Conservation (phyloP, 2,113 vertebrate genomes). For the Daphoenositta chrysoptera region DNA sequence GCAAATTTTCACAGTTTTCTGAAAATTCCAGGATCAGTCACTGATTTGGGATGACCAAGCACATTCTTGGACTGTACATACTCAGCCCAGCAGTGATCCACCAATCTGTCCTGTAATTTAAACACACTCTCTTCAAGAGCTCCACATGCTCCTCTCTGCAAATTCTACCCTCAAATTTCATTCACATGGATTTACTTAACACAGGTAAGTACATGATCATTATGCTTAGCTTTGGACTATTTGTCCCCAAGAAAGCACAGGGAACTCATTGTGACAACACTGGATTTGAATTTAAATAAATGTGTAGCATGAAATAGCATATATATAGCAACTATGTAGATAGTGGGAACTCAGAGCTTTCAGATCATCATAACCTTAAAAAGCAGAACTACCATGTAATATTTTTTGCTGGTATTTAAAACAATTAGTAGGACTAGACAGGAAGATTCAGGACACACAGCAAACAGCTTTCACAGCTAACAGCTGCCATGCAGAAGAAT, state of each 20-base stretch:
- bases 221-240: not conserved
- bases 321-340: not conserved
- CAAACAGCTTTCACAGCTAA: not conserved
- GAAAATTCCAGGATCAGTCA: not conserved
- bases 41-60: not conserved
- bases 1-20: not conserved
- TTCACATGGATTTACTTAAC: not conserved
- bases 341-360: not conserved
- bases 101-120: not conserved
- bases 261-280: not conserved
- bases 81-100: not conserved
- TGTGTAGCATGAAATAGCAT: not conserved
- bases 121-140: not conserved
- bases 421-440: not conserved
- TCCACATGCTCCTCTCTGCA: not conserved
- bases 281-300: not conserved
- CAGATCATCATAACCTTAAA: not conserved
- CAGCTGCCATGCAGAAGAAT: not conserved
- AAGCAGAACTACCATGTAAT: not conserved
- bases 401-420: not conserved
- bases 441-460: not conserved
- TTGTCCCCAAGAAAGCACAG: not conserved
- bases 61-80: not conserved
- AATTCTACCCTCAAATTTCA: not conserved
- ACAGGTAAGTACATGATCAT: not conserved